Percentiles rank a stretch among this genome's conserved stretches.
Evolutionary conservation across 2,888 invertebrate genomes (phyloP).

Genomic region (Piscicola geometra): DNA sequence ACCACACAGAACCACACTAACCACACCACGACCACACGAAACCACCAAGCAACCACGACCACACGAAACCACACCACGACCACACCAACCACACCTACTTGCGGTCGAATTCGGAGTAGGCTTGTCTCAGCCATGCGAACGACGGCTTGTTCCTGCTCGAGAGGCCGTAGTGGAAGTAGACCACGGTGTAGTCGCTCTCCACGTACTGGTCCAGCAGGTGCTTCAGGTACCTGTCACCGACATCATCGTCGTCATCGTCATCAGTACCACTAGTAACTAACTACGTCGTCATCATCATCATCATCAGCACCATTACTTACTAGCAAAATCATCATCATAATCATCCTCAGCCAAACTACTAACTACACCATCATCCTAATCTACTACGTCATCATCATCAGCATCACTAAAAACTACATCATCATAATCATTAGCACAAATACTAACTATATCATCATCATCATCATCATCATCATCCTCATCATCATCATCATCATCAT

Average conservation of each 20-base stretch:
- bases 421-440: neutral
- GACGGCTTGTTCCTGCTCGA: conserved; percentile 93
- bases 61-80: no score
- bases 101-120: conserved; percentile 92
- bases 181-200: conserved; percentile 94
- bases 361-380: neutral
- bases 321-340: neutral
- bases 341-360: neutral
- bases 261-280: neutral
- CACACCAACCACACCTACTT: conserved; percentile 61
- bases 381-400: neutral
- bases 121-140: conserved; percentile 89
- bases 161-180: conserved; percentile 95
- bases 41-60: no score
- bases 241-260: neutral
- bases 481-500: neutral
- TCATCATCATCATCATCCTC: neutral
- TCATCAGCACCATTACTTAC: neutral
- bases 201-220: conserved; percentile 93
- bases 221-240: conserved; percentile 73
- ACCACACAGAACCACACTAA: no score
- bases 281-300: neutral
- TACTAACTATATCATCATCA: conserved; percentile 4
- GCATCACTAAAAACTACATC: conserved; percentile 56
- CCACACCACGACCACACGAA: no score